Percentiles rank a stretch among this genome's conserved stretches.
Conservation (phyloP, 2,797 vertebrate genomes). For the Aldrovandia affinis region DNA sequence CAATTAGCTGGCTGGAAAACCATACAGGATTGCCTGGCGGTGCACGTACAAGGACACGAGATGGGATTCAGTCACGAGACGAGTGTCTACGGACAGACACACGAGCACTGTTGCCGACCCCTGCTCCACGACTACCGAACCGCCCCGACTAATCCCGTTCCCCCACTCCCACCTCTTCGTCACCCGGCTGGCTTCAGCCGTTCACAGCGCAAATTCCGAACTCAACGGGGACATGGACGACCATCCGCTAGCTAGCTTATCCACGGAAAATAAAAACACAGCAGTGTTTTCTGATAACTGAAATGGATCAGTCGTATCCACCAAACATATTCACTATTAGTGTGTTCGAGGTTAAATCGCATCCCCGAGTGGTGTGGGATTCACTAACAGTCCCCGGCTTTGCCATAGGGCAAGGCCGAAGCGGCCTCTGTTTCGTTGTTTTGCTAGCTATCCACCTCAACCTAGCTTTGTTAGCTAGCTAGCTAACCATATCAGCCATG, state of each 20-base stretch:
- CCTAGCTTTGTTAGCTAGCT: conserved; percentile 11
- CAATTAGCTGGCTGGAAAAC: background rate
- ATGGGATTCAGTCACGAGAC: background rate
- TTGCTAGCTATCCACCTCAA: conserved; percentile 17
- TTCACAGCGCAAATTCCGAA: background rate
- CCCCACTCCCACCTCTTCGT: background rate
- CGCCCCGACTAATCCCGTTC: background rate
- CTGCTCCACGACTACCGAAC: background rate
- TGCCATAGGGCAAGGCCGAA: conserved; percentile 15
- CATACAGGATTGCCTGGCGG: background rate
- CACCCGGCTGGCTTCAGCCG: background rate
- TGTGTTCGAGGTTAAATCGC: too few relatives aligned
- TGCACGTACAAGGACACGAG: background rate
- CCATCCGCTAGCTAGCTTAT: background rate
- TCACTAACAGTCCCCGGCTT: conserved; percentile 44
- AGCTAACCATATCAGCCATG: conserved; percentile 23
- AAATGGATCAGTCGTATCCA: too few relatives aligned
- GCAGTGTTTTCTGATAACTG: background rate
- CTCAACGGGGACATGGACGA: background rate
- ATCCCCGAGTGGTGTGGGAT: conserved; percentile 9
- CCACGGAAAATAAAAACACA: background rate
- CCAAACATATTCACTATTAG: too few relatives aligned
- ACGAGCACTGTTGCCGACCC: background rate
- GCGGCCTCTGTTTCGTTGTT: conserved; percentile 7
- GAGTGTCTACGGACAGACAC: background rate